phyloP scores from a whole-genome alignment of 2,797 vertebrate genomes.

The Cossypha niveicapilla region DNA sequence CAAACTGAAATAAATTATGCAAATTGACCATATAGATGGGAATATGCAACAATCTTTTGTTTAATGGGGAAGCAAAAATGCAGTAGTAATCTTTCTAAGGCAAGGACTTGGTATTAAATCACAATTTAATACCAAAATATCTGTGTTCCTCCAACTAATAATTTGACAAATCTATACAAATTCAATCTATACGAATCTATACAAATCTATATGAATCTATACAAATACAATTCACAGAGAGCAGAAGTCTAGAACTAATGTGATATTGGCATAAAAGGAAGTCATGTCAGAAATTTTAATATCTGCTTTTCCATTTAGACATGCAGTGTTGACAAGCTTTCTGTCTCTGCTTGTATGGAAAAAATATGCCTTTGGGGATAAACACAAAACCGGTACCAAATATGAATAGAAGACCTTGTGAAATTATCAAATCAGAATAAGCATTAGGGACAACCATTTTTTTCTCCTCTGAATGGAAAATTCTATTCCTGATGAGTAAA shows the following conservation, averaged over 20 bases:
- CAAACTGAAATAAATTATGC: neutral
- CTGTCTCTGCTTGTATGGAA: neutral
- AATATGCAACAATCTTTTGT: neutral
- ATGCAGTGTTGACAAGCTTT: neutral
- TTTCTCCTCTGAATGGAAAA: neutral
- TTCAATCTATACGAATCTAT: neutral
- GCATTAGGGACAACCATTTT: neutral
- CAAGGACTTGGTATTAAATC: neutral
- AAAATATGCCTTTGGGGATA: neutral
- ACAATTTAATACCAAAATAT: neutral
- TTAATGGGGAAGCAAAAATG: neutral
- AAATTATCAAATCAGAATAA: neutral
- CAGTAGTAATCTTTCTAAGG: neutral
- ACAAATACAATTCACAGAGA: neutral
- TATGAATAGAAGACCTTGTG: neutral
- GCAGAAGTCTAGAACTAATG: neutral
- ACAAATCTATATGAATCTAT: neutral
- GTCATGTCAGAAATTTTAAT: neutral
- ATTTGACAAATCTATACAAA: neutral
- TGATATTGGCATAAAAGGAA: neutral
- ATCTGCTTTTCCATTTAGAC: neutral
- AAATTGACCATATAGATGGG: rapidly evolving
- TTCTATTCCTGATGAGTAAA: neutral
- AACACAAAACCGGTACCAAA: neutral
- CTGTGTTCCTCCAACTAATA: neutral